phyloP scores from a whole-genome alignment of 2,113 vertebrate genomes.

The Melanerpes aurifrons region DNA sequence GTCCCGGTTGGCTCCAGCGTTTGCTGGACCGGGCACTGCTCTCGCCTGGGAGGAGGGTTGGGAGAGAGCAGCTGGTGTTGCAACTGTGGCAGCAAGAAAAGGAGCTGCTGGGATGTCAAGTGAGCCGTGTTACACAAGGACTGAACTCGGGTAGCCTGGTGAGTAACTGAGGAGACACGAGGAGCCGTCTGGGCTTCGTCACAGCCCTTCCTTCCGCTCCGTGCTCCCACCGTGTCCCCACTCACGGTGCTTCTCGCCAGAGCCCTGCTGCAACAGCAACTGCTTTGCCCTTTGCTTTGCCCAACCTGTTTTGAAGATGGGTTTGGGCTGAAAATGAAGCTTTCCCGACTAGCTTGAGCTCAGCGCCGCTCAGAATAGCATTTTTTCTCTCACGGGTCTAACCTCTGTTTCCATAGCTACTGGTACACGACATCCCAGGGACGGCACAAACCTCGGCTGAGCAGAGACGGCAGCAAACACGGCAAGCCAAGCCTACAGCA shows the following conservation, averaged over 20 bases:
- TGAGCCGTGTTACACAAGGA: constrained; percentile 16
- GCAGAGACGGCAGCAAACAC: not conserved
- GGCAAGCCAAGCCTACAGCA: not conserved
- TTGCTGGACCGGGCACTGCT: not conserved
- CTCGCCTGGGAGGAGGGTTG: not conserved
- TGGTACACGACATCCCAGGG: constrained; percentile 29
- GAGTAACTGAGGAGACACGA: constrained; percentile 50
- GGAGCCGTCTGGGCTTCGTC: constrained; percentile 24
- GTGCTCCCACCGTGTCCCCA: not conserved
- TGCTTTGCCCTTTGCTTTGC: not conserved
- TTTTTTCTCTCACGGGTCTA: constrained; percentile 18
- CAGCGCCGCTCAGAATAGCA: constrained; percentile 11
- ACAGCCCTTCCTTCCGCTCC: constrained; percentile 46
- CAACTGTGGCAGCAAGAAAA: not conserved
- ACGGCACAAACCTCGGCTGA: not conserved
- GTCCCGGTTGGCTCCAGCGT: not conserved
- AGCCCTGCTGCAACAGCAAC: not conserved
- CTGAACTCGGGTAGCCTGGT: not conserved
- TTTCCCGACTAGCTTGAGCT: not conserved
- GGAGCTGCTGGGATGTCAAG: not conserved
- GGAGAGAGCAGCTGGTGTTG: not conserved
- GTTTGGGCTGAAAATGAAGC: not conserved
- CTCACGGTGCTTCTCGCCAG: not conserved
- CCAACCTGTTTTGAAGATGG: not conserved
- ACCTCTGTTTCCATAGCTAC: constrained; percentile 66